Evolutionary conservation across 1,140 invertebrate species (phyloP).

Genomic region (Brachionus rotundiformis): DNA sequence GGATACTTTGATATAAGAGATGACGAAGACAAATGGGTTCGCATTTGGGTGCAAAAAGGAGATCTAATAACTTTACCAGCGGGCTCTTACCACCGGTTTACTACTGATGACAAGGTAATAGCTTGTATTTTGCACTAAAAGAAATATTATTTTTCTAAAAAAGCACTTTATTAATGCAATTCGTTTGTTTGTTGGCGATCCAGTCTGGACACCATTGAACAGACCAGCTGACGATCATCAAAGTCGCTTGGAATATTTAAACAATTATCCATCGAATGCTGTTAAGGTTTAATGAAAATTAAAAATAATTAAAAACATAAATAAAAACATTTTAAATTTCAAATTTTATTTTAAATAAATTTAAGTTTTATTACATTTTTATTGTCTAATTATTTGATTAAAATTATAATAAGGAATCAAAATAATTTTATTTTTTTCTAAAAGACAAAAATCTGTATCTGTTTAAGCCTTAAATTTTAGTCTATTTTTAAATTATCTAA

Average conservation of each 20-base stretch:
- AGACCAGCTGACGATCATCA: constrained; percentile 75
- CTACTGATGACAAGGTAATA: constrained; percentile 72
- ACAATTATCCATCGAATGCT: not conserved
- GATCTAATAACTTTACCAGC: constrained; percentile 90
- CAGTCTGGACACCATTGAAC: constrained; percentile 86
- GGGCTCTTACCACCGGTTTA: constrained; percentile 96
- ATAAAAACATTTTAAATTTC: not conserved
- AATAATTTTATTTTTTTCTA: too few relatives aligned
- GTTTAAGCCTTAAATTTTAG: too few relatives aligned
- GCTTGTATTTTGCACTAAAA: not conserved
- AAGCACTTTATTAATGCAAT: constrained; percentile 83
- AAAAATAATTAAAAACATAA: not conserved
- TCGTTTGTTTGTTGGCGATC: constrained; percentile 85
- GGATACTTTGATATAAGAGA: constrained; percentile 96
- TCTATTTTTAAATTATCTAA: too few relatives aligned
- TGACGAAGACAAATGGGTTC: constrained; percentile 84
- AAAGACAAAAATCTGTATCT: too few relatives aligned
- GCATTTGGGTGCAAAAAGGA: constrained; percentile 79
- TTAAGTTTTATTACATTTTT: not conserved
- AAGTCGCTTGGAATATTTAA: constrained; percentile 28
- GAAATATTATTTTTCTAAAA: not conserved
- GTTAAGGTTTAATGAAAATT: not conserved
- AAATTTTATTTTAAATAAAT: not conserved
- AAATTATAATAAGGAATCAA: too few relatives aligned
- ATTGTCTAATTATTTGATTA: not conserved